Evolutionary conservation across 2,113 vertebrate species (phyloP).

Genomic region (Xiphophorus hellerii): DNA sequence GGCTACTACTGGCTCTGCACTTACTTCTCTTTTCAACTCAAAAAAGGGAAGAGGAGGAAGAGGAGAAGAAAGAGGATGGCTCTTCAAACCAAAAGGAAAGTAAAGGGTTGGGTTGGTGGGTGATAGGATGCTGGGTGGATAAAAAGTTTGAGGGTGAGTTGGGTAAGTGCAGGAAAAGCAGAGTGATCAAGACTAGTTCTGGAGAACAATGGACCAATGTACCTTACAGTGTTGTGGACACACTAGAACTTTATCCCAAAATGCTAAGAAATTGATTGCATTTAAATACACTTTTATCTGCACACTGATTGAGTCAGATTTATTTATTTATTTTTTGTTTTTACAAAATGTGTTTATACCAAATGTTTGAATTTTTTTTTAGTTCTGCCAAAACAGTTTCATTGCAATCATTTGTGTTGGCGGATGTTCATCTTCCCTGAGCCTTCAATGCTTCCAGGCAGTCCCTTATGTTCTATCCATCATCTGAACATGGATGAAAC

Average conservation of each 20-base stretch:
- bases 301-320: too few species aligned
- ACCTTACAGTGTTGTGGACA: constrained; percentile 53
- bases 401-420: too few species aligned
- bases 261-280: neutral
- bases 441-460: too few species aligned
- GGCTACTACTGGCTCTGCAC: constrained; percentile 81
- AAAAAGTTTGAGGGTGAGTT: constrained; percentile 61
- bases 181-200: constrained; percentile 35
- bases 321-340: too few species aligned
- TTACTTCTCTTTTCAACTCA: constrained; percentile 83
- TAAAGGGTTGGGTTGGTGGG: constrained; percentile 55
- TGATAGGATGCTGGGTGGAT: constrained; percentile 52
- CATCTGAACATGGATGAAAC: too few species aligned
- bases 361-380: too few species aligned
- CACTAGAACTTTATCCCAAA: constrained; percentile 6
- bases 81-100: constrained; percentile 66
- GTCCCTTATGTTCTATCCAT: too few species aligned
- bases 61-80: constrained; percentile 67
- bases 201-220: constrained; percentile 62
- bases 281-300: neutral
- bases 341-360: too few species aligned
- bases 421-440: too few species aligned
- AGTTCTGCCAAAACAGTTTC: too few species aligned
- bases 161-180: constrained; percentile 62
- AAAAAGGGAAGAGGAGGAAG: constrained; percentile 70